These are phyloP conservation scores for Agrotis exclamationis DNA, from an alignment of 2,888 invertebrate species.

Conservation along the genomic window DNA sequence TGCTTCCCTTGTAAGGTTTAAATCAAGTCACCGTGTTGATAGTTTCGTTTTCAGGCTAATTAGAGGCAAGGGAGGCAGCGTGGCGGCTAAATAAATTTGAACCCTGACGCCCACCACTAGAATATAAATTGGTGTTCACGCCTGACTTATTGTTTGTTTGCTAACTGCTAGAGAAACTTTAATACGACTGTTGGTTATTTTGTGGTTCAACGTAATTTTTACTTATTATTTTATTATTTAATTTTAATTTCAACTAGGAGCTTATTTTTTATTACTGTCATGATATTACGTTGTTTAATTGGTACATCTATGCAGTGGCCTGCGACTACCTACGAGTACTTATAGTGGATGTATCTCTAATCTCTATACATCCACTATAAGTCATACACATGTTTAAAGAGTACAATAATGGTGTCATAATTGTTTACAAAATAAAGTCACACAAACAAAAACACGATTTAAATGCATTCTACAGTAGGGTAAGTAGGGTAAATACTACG, in stretches of 20 bases:
- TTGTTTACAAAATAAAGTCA: too few species aligned
- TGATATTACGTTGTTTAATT: too few species aligned
- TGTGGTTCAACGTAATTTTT: slow-evolving; percentile 24
- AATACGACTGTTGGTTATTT: slow-evolving; percentile 60
- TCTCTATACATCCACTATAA: not conserved
- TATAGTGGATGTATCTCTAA: too few species aligned
- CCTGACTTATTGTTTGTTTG: slow-evolving; percentile 65
- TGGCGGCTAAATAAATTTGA: slow-evolving; percentile 71
- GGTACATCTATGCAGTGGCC: not conserved
- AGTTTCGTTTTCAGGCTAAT: slow-evolving; percentile 88
- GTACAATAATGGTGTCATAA: too few species aligned
- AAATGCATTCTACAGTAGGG: too few species aligned
- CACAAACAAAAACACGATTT: too few species aligned
- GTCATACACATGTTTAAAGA: too few species aligned
- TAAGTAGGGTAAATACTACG: too few species aligned
- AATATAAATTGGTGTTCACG: slow-evolving; percentile 53
- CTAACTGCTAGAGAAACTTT: slow-evolving; percentile 57
- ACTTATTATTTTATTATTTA: too few species aligned
- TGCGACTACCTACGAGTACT: too few species aligned
- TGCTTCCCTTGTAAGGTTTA: slow-evolving; percentile 64
- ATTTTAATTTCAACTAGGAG: too few species aligned
- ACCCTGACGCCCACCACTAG: slow-evolving; percentile 68
- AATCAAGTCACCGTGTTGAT: slow-evolving; percentile 52
- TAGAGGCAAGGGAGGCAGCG: slow-evolving; percentile 80
- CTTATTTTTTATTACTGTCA: too few species aligned